Evolutionary conservation across 2,888 invertebrate genomes (phyloP), one percentile per base, ranked within the genome.

Genomic region (Scaptomyza cyrtandrae): DNA sequence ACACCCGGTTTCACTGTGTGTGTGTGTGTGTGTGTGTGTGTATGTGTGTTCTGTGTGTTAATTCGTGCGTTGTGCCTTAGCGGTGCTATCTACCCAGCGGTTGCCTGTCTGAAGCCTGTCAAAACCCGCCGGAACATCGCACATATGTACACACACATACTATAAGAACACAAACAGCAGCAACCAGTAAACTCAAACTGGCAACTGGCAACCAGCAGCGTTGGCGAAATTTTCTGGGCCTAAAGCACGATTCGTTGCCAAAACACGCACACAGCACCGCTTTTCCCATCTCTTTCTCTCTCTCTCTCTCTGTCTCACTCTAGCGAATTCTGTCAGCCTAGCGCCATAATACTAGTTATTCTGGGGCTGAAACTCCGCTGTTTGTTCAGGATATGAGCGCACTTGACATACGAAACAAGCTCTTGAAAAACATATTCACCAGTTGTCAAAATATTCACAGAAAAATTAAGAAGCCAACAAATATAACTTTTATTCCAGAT

Each of bases 11-110:
- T 73, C 65, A 60, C 70, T 49, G 1, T 33, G 10, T 14, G 10
- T 10, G 1, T 46, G 10, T 14, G 10, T 10, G 19, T 35, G 19
- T 50, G 49, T n/a, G n/a, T 49, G 1, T 33, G 10, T 14, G 10
- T 10, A 0, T 46, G 10, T 14, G 10, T 10, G 19, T 35, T n/a
- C n/a, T n/a, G 19, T 50, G 49, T 50, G 85, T 80, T 83, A 83
- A 83, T 83, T 85, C 85, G 83, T 83, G 83, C 83, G 80, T 85
- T 85, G 63, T 69, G 72, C 70, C 62, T 80, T 16, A 56, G 27
- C 54, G 60, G 58, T 33, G 65, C 33, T 41, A 70, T 68, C 71
- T 57, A 56, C 58, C 61, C 61, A 48, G 46, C 53, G 58, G 53
- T 56, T 68, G 71, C 43, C 68, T 71, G 80, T 71, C 69, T 61